Evolutionary conservation across 2,888 invertebrate genomes (phyloP), one percentile per base, ranked within the genome.

Genomic region (Malachius bipustulatus): DNA sequence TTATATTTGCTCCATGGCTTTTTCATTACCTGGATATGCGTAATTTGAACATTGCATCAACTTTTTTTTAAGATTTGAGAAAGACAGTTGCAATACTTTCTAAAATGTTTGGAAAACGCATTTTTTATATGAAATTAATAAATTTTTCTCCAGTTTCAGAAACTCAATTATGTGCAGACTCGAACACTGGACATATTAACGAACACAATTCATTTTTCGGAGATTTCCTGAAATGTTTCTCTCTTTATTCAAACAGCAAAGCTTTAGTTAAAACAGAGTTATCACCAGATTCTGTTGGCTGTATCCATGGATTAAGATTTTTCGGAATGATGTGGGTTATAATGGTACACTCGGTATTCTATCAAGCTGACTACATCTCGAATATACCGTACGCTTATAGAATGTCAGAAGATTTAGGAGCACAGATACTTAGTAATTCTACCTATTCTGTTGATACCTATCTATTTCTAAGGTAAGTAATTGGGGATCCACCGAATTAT

Each of bases 321-420:
- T 51, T 73, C 12, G 64, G 67, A 11, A 71, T 74, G 67, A 44
- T 65, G 15, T 73, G 73, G 70, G 67, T 74, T 12, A 64, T 73
- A 29, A 50, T 66, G 38, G 66, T 65, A 1, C 73, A 75, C 44
- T 62, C 66, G 4, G 39, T 63, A 8, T 63, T 56, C 42, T 69
- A 62, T 44, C 56, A 58, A 43, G 47, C 49, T 2, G 61, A 64
- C 36, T 62, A 52, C 32, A 45, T 55, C 2, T 61, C 59, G 28
- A 67, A 68, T 44, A 57, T 57, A 32, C 43, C 57, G 2, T 48
- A 50, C 42, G 51, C 54, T 1, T 61, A 51, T 44, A 46, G 60
- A 37, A 38, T 62, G 41, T 50, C 59, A 1, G 59, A 62, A 38
- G 51, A 49, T 19, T 52, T 64, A 26, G 41, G 50, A 2, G 45